phyloP scores from a whole-genome alignment of 2,888 invertebrate species.

The Idaea biselata region DNA sequence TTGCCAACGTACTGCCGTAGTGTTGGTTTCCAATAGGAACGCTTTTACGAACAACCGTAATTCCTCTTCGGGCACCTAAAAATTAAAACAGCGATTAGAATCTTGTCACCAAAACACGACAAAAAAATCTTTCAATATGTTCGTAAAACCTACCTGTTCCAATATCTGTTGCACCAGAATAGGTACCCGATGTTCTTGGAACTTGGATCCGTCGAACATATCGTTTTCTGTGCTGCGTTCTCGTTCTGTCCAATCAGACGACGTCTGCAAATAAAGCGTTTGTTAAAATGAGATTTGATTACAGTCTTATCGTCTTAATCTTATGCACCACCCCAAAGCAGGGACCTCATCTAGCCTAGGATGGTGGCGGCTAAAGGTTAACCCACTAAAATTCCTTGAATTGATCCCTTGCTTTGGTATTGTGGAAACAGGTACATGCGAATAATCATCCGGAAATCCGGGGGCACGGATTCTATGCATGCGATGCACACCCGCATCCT shows the following conservation, averaged over 20 bases:
- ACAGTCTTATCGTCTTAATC: neutral
- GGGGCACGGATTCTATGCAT: too few relatives aligned
- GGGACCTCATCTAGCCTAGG: too few relatives aligned
- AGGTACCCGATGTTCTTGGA: constrained; percentile 71
- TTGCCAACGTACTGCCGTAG: constrained; percentile 96
- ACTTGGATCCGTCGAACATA: constrained; percentile 69
- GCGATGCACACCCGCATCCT: too few relatives aligned
- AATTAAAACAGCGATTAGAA: neutral
- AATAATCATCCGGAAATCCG: too few relatives aligned
- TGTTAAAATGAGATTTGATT: constrained; percentile 2
- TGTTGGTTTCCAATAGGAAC: constrained; percentile 95
- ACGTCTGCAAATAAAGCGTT: constrained; percentile 29
- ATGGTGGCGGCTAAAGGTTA: too few relatives aligned
- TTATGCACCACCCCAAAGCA: too few relatives aligned
- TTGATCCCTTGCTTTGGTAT: too few relatives aligned
- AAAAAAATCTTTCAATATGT: neutral
- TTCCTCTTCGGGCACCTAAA: constrained; percentile 80
- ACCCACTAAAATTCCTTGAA: too few relatives aligned
- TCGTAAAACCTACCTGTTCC: constrained; percentile 53
- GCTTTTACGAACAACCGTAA: constrained; percentile 90
- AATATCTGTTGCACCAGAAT: constrained; percentile 71
- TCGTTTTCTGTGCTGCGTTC: constrained; percentile 75
- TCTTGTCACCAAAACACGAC: neutral
- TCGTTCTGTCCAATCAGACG: constrained; percentile 65
- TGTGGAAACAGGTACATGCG: too few relatives aligned